Percentiles rank a stretch among this genome's conserved stretches.
phyloP scores from a whole-genome alignment of 2,888 invertebrate genomes.

The Neoitamus cyanurus region DNA sequence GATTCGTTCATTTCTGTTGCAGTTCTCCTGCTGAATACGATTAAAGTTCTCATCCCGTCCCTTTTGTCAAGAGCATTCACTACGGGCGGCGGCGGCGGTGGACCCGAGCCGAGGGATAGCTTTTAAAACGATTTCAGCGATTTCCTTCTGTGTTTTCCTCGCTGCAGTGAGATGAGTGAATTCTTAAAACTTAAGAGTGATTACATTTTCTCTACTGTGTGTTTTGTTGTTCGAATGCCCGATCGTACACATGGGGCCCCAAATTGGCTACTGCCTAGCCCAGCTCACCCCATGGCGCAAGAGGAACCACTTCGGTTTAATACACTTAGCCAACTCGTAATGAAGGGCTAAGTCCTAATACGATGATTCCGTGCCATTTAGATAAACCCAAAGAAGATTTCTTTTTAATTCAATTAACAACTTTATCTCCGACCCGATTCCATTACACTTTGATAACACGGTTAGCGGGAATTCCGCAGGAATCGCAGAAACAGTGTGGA shows the following conservation, averaged over 20 bases:
- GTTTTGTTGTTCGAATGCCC: neutral
- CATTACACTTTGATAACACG: slow-evolving; percentile 49
- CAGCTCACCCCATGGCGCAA: neutral
- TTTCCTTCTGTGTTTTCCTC: neutral
- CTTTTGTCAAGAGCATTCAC: neutral
- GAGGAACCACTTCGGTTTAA: slow-evolving; percentile 30
- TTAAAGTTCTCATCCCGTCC: slow-evolving; percentile 18
- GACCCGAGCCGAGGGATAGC: neutral
- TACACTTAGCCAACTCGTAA: slow-evolving; percentile 44
- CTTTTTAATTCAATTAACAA: slow-evolving; percentile 52
- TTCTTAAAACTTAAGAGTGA: slow-evolving; percentile 26
- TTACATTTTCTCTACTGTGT: slow-evolving; percentile 1
- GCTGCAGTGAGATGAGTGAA: neutral
- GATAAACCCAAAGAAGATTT: slow-evolving; percentile 51
- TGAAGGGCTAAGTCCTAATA: slow-evolving; percentile 48
- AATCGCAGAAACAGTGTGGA: slow-evolving; percentile 4
- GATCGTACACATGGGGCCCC: neutral
- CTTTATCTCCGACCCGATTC: slow-evolving; percentile 49
- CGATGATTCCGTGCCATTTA: slow-evolving; percentile 52
- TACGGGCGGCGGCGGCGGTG: neutral
- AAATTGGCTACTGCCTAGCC: neutral
- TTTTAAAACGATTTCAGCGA: slow-evolving; percentile 25
- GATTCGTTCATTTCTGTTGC: slow-evolving; percentile 21
- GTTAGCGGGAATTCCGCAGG: slow-evolving; percentile 44
- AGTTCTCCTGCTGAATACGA: slow-evolving; percentile 19